Percentiles rank a stretch among this genome's conserved stretches.
Evolutionary conservation across 2,797 vertebrate genomes (phyloP).

Genomic region (Poecilia picta): DNA sequence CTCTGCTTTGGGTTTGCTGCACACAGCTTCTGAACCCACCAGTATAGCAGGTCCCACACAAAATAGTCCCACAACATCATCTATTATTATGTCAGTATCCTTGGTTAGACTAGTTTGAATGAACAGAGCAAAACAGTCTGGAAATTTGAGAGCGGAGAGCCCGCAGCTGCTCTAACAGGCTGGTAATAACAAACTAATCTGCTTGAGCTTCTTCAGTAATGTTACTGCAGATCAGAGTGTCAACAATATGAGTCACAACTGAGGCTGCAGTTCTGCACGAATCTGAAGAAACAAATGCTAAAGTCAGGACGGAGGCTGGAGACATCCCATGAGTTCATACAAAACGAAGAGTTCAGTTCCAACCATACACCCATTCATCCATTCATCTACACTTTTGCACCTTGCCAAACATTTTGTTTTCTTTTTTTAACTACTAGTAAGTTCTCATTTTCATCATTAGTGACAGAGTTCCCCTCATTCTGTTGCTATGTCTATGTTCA

Average conservation of each 20-base stretch:
- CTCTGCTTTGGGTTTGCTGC: background rate
- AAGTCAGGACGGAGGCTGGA: background rate
- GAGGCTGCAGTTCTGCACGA: background rate
- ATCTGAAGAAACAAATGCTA: background rate
- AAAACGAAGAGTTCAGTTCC: background rate
- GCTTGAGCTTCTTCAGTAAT: background rate
- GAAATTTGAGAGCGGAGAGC: background rate
- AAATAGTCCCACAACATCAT: background rate
- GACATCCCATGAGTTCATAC: background rate
- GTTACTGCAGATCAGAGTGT: conserved; percentile 1
- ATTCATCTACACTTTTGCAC: background rate
- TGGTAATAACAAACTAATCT: background rate
- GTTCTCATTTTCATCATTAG: background rate
- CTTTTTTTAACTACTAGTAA: background rate
- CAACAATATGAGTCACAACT: background rate
- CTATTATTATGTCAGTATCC: background rate
- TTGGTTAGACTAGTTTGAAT: background rate
- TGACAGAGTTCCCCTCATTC: background rate
- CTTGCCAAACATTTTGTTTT: background rate
- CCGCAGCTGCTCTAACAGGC: background rate
- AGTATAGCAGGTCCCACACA: background rate
- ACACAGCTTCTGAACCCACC: too few species aligned
- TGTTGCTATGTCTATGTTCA: background rate
- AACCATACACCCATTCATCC: background rate
- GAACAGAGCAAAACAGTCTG: background rate